Conservation (phyloP, 23 tunicate genomes). For the Phallusia fumigata region DNA sequence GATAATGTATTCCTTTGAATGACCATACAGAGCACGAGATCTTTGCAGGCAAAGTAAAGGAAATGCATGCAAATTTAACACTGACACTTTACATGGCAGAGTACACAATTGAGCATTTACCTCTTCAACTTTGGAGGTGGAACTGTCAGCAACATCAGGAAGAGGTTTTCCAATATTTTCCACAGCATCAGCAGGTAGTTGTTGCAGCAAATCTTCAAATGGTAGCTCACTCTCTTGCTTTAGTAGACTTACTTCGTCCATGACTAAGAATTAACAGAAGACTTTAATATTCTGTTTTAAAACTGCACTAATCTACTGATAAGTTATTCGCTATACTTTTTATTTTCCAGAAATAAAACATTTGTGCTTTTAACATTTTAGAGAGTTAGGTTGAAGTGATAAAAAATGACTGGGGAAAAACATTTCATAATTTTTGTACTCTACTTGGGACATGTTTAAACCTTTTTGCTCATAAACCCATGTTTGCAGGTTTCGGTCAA, state of each 20-base stretch:
- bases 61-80: background rate
- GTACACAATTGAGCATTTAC: background rate
- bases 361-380: too few relatives aligned
- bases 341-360: too few relatives aligned
- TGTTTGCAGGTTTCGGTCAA: too few relatives aligned
- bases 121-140: background rate
- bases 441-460: too few relatives aligned
- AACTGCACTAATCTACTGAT: too few relatives aligned
- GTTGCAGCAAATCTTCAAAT: slow-evolving; percentile 59
- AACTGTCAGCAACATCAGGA: slow-evolving; percentile 19
- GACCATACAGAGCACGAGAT: slow-evolving; percentile 6
- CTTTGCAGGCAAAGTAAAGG: slow-evolving; percentile 28
- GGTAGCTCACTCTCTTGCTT: slow-evolving; percentile 85
- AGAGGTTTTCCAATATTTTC: slow-evolving; percentile 74
- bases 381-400: too few relatives aligned
- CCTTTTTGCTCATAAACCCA: too few relatives aligned
- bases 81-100: background rate
- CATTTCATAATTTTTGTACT: too few relatives aligned
- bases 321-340: too few relatives aligned
- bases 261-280: background rate
- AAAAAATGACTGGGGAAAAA: too few relatives aligned
- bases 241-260: slow-evolving; percentile 56
- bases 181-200: slow-evolving; percentile 66
- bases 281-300: too few relatives aligned
- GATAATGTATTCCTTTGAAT: slow-evolving; percentile 21